Conservation (phyloP, 2,888 invertebrate species). For the Troides helena region DNA sequence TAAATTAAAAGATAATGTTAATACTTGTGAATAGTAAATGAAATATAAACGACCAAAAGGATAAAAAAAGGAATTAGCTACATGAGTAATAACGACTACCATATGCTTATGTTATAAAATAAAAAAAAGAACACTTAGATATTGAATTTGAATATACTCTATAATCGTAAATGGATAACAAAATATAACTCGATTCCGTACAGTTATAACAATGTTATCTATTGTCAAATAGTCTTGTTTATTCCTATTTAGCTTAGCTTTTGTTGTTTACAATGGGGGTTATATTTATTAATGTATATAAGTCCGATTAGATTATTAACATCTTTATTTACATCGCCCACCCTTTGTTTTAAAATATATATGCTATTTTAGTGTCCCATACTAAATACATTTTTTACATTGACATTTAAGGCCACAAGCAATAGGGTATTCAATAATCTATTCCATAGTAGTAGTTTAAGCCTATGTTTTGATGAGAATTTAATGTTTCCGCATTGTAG, state of each 20-base stretch:
- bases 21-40: no score
- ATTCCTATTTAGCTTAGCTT: neutral
- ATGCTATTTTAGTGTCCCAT: neutral
- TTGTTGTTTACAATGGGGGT: neutral
- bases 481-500: no score
- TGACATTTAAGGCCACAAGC: neutral
- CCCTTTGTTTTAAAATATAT: neutral
- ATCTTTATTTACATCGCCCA: neutral
- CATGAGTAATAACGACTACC: no score
- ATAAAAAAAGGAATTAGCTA: no score
- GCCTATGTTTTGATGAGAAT: no score
- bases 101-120: neutral
- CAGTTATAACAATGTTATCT: neutral
- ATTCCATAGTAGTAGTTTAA: neutral
- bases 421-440: neutral
- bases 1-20: no score
- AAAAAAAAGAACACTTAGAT: neutral
- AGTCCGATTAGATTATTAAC: no score
- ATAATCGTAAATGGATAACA: neutral
- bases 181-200: neutral
- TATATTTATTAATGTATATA: neutral
- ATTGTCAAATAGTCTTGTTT: neutral
- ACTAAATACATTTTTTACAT: neutral
- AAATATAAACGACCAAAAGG: no score
- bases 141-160: neutral